phyloP scores from a whole-genome alignment of 2,888 invertebrate species.

The Oligia latruncula region DNA sequence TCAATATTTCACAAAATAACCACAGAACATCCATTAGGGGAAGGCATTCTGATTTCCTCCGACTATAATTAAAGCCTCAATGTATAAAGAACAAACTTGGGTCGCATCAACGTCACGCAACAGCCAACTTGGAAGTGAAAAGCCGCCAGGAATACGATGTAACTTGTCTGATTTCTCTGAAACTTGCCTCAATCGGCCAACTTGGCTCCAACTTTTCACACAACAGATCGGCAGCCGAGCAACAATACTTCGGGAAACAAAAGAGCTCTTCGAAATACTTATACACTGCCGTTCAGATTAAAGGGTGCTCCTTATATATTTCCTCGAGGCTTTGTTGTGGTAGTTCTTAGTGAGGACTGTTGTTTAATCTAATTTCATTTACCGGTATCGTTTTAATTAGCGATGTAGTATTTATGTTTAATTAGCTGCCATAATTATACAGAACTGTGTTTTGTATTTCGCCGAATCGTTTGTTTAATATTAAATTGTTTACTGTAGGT shows the following conservation, averaged over 20 bases:
- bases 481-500: constrained; percentile 21
- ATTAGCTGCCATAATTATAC: constrained; percentile 15
- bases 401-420: constrained; percentile 25
- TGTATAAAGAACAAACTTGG: constrained; percentile 84
- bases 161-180: constrained; percentile 83
- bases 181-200: constrained; percentile 84
- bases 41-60: constrained; percentile 67
- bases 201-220: constrained; percentile 80
- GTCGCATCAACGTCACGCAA: constrained; percentile 84
- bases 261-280: constrained; percentile 80
- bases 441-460: constrained; percentile 9
- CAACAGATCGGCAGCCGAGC: constrained; percentile 79
- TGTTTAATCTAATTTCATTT: constrained; percentile 52
- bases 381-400: constrained; percentile 51
- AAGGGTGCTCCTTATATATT: constrained; percentile 65
- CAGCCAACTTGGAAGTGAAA: constrained; percentile 82
- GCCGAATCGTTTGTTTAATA: constrained; percentile 4
- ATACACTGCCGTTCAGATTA: constrained; percentile 76
- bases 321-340: constrained; percentile 52
- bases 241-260: constrained; percentile 85
- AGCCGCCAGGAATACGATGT: constrained; percentile 84
- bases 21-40: constrained; percentile 59
- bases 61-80: constrained; percentile 79
- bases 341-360: constrained; percentile 44
- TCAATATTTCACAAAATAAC: constrained; percentile 49